Conservation (phyloP, 1,140 invertebrate species). For the Papilio xuthus region DNA sequence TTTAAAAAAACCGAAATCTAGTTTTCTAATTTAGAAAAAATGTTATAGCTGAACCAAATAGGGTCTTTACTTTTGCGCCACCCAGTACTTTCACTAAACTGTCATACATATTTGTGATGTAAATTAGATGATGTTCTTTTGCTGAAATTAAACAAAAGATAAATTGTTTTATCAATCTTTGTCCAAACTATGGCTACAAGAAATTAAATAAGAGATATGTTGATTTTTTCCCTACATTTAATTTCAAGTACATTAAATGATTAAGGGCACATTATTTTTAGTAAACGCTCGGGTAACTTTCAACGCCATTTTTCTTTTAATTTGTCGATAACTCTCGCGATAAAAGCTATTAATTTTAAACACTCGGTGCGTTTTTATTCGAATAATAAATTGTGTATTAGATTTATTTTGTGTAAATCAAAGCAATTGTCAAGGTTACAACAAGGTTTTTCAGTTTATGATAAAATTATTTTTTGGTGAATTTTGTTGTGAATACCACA, state of each 20-base stretch:
- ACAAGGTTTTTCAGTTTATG: neutral
- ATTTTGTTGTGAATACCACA: too few species aligned
- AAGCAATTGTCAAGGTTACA: neutral
- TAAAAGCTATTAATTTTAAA: conserved; percentile 12
- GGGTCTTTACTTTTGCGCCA: too few species aligned
- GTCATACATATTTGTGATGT: too few species aligned
- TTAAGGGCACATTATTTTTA: neutral
- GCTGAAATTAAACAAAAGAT: too few species aligned
- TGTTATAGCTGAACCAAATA: too few species aligned
- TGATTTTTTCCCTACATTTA: neutral
- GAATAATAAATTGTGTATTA: conserved; percentile 8
- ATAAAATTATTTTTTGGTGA: neutral
- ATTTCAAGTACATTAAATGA: neutral
- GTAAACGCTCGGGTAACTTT: neutral
- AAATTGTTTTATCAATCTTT: too few species aligned
- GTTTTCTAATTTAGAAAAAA: too few species aligned
- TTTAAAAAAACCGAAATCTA: too few species aligned
- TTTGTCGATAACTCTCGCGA: conserved; percentile 14
- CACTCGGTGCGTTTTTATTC: neutral
- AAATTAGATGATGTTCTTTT: too few species aligned
- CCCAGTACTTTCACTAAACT: too few species aligned
- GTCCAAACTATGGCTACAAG: too few species aligned
- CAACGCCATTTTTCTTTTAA: conserved; percentile 3
- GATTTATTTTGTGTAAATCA: neutral
- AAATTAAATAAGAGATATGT: neutral